Percentiles rank a stretch among this genome's conserved stretches.
phyloP scores from a whole-genome alignment of 2,113 vertebrate species.

The Bettongia penicillata region DNA sequence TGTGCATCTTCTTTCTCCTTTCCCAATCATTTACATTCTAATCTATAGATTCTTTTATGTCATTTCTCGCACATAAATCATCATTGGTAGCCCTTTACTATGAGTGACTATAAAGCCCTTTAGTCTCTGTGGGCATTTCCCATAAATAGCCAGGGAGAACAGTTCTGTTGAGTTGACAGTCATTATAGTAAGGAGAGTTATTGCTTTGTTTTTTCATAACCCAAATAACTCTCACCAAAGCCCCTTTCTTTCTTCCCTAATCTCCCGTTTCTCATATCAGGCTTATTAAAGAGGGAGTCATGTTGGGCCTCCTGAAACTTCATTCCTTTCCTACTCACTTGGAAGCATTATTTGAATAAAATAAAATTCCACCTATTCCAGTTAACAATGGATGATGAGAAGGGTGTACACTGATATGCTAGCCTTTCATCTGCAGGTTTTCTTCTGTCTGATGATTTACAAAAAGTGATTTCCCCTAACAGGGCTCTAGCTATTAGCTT shows the following conservation, averaged over 20 bases:
- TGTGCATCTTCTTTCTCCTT: not conserved
- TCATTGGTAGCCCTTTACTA: not conserved
- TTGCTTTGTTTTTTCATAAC: not conserved
- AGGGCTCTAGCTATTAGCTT: conserved; percentile 57
- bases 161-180: not conserved
- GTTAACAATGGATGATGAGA: conserved; percentile 77
- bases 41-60: not conserved
- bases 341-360: conserved; percentile 74
- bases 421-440: conserved; percentile 72
- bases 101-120: not conserved
- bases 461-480: conserved; percentile 68
- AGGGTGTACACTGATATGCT: conserved; percentile 63
- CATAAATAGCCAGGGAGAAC: not conserved
- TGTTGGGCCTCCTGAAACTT: conserved; percentile 51
- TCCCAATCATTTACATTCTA: not conserved
- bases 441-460: conserved; percentile 76
- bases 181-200: not conserved
- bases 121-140: conserved; percentile 6
- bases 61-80: not conserved
- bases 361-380: conserved; percentile 74
- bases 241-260: not conserved
- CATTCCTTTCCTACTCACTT: conserved; percentile 61
- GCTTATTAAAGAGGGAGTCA: conserved; percentile 29
- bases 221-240: conserved; percentile 1
- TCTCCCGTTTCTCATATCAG: not conserved